A percentile compares a stretch with the other conserved stretches of the same genome.
These are phyloP conservation scores for Spongilla lacustris DNA, from an alignment of 37 sponge, comb jelly and placozoan genomes.

Conservation along the genomic window DNA sequence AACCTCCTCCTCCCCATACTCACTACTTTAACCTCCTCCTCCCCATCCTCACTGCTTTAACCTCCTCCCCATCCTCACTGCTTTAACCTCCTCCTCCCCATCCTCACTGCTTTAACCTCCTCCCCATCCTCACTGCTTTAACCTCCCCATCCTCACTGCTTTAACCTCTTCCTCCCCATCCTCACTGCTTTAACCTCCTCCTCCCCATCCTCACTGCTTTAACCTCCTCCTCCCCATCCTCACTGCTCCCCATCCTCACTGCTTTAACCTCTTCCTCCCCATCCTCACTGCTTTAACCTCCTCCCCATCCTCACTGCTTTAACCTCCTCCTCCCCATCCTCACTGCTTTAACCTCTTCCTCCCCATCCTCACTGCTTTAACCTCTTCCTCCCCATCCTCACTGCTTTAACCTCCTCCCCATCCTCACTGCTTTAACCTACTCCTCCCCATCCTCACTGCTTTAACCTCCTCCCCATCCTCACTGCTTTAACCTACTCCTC, in stretches of 20 bases:
- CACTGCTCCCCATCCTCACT: no score
- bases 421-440: no score
- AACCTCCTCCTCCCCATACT: no score
- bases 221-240: background rate
- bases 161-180: background rate
- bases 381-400: no score
- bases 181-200: background rate
- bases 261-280: background rate
- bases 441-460: background rate
- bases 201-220: background rate
- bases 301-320: background rate
- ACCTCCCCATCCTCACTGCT: background rate
- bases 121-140: background rate
- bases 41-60: no score
- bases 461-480: background rate
- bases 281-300: background rate
- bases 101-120: background rate
- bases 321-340: background rate
- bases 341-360: no score
- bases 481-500: background rate
- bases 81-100: background rate
- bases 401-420: background rate
- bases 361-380: no score
- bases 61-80: background rate
- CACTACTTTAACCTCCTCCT: no score